Base-by-base conservation (phyloP, 2,113 vertebrate genomes). In the Rana temporaria region DNA sequence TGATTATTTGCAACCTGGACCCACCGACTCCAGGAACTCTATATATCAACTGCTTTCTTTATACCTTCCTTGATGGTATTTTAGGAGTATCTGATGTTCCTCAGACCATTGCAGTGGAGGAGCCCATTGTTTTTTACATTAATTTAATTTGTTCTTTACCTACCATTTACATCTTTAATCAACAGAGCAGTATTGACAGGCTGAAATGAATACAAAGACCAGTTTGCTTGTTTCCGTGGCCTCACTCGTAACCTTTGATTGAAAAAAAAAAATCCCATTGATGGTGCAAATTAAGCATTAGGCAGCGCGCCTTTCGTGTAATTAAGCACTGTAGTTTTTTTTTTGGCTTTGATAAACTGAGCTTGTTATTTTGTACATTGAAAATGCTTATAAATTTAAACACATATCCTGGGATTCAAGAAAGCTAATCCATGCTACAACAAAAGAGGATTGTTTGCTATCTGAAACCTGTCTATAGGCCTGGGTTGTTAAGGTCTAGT, bases 241-340 rank as follows among this genome's bases (percentile, higher is more conserved):
- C 53, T 79, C 16, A 72, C 32, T 81, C 60, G 57, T 72, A 81
- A 81, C 67, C 30, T 81, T 81, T 81, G 59, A 72, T 81, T 72
- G 67, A 81, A 71, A 81, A 30, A 81, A 30, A 30, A 30, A 48
- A 63, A 30, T 63, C 79, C 68, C 79, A 73, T 81, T 73, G 59
- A 65, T 73, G 79, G 67, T 81, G 79, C 42, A 73, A 81, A 81
- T 81, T 34, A 81, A 72, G 69, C 79, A 73, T 72, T 81, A 81
- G 79, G 68, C 32, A 48, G 67, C n/a, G 59, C 15, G 42, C 22
- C 38, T 81, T 70, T 55, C 11, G 30, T 52, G 60, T 81, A 81
- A 81, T 81, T 70, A 81, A 57, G 66, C 78, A 60, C 67, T 81
- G 66, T 70, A 70, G 78, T 56, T 16, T 81, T 81, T n/a, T 69